Evolutionary conservation across 2,797 vertebrate species (phyloP), one percentile per base, ranked within the genome.

Genomic region (Enteromius afrohamiltoni): DNA sequence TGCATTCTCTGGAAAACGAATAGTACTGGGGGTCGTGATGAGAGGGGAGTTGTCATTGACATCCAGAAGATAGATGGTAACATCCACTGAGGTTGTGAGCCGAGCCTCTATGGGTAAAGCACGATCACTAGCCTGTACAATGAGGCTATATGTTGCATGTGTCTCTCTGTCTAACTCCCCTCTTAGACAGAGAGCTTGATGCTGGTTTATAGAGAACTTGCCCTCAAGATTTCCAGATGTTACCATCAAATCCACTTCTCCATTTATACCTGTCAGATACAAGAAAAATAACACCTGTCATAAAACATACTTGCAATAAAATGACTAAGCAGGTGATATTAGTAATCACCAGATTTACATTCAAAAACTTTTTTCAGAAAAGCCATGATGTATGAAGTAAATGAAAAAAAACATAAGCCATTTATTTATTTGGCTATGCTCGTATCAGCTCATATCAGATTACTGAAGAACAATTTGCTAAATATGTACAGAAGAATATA

Each of bases 11-110:
- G 89, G 89, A 85, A 94, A 58, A 26, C 31, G 45, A 75, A 93
- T 81, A 34, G 42, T 90, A 53, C 49, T 60, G 10, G 81, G 81
- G 29, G 93, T 93, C 73, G 88, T 85, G 82, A 95, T 94, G 67
- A 82, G 11, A 0, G 95, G 95, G 4, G 91, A 77, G 11, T 95
- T 95, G 90, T 95, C 94, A 29, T 96, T 95, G 78, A 94, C 86
- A 75, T 96, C 95, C 31, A 89, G 84, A 17, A 93, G 85, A 10
- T 87, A 47, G 55, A 95, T 76, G 3, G 79, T 77, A 49, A 94
- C 86, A 40, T 16, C 76, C 0, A 89, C 88, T 6, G 92, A 92
- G 89, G 91, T 91, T 85, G 92, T 93, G 82, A 95, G 87, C 60
- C 86, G 91, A 40, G 79, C 73, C 37, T 91, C 87, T 26, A 3